phyloP scores from a whole-genome alignment of 2,797 vertebrate genomes.

The Lithobates sylvaticus region DNA sequence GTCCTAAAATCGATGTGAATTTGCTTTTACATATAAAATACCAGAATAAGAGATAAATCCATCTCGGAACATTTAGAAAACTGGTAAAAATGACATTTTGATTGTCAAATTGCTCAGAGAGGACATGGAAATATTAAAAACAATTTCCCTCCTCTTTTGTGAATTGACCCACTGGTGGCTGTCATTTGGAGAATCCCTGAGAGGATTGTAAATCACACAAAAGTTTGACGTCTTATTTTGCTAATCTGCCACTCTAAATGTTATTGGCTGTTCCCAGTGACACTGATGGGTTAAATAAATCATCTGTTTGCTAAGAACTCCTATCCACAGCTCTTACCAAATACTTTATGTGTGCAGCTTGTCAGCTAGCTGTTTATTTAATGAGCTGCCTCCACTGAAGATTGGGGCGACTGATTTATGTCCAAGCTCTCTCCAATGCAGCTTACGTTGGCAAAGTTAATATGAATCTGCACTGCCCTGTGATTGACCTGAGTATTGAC shows the following conservation, averaged over 20 bases:
- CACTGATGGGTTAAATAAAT: background rate
- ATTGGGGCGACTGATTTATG: conserved; percentile 33
- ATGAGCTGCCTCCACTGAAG: conserved; percentile 37
- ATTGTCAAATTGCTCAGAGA: too few relatives aligned
- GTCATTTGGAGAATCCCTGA: too few relatives aligned
- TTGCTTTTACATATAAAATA: too few relatives aligned
- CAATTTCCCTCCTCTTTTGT: too few relatives aligned
- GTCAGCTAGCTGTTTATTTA: conserved; percentile 10
- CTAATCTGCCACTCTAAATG: background rate
- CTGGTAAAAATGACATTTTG: too few relatives aligned
- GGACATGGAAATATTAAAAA: too few relatives aligned
- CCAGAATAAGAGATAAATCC: too few relatives aligned
- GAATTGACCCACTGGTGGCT: too few relatives aligned
- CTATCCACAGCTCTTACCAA: background rate
- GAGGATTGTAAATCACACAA: too few relatives aligned
- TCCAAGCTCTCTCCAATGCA: conserved; percentile 23
- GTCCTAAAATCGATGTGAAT: too few relatives aligned
- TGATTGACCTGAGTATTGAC: conserved; percentile 51
- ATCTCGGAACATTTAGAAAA: too few relatives aligned
- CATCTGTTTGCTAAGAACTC: background rate
- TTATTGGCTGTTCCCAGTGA: background rate
- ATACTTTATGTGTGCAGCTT: background rate
- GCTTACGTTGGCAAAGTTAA: conserved; percentile 48
- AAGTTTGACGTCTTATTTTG: background rate
- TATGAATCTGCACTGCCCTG: conserved; percentile 39